phyloP scores from a whole-genome alignment of 53 echinoderm and acorn worm species.

The Stichopus horrens region DNA sequence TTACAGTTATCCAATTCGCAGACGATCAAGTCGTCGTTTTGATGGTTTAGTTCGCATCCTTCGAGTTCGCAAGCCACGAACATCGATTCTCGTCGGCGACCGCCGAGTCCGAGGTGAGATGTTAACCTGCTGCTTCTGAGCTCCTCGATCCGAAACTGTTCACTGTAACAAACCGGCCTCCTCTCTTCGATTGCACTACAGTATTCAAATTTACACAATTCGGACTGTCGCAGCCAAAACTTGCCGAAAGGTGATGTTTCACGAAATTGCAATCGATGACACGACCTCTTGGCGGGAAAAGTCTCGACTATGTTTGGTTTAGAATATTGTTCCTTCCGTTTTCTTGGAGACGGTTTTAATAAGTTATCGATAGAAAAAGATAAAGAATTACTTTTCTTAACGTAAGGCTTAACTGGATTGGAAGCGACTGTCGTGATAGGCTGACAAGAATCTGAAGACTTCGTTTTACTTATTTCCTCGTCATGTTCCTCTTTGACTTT shows the following conservation, averaged over 20 bases:
- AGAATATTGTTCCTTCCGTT: conserved; percentile 1
- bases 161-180: conserved; percentile 31
- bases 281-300: background rate
- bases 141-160: conserved; percentile 29
- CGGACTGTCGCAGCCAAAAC: background rate
- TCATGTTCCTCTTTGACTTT: conserved; percentile 4
- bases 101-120: background rate
- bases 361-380: conserved; percentile 37
- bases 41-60: conserved; percentile 38
- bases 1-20: conserved; percentile 42
- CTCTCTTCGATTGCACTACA: background rate
- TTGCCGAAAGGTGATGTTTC: background rate
- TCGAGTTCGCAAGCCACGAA: conserved; percentile 27
- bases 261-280: background rate
- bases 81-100: background rate
- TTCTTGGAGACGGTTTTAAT: conserved; percentile 5
- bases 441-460: background rate
- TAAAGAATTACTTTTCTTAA: background rate
- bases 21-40: conserved; percentile 20
- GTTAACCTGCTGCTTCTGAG: background rate
- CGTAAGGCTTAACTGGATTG: background rate
- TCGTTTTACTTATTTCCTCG: background rate
- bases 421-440: too few relatives aligned
- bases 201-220: conserved; percentile 1
- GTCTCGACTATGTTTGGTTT: background rate